Evolutionary conservation across 2,888 invertebrate species (phyloP), one percentile per base, ranked within the genome.

Genomic region (Barypeithes pellucidus): DNA sequence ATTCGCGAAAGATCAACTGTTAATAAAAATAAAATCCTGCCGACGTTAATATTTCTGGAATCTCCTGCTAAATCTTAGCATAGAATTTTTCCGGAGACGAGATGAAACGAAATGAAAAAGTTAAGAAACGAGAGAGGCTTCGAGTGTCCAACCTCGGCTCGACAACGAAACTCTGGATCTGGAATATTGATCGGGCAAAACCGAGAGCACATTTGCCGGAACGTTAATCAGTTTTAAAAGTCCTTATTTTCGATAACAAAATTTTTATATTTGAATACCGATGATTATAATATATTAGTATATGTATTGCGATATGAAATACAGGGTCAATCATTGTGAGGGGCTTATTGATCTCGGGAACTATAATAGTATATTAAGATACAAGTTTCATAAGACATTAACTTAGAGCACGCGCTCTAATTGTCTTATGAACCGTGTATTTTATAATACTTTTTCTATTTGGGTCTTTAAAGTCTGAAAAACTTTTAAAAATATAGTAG

Each of bases 151-250:
- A 52, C 68, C 68, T 68, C 68, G 39, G 20, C 41, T 22, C 39
- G 65, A 41, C 66, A 16, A 24, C 66, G 52, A 57, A 66, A 65
- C 66, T 65, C 71, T 52, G 65, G 72, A 72, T 65, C 71, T 52
- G 65, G 72, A 72, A 72, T 72, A 72, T 72, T 72, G 72, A 72
- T 72, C 72, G 61, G 52, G n/a, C 24, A 36, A 45, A 29, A 24
- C 47, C 66, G 39, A 24, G 54, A 36, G 14, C 16, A 24, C 47
- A 45, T 29, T 45, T 45, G 43, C 59, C 47, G 60, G 67, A 60
- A 54, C 43, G 24, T 47, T 47, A 45, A 33, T 63, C n/a, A 29
- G 47, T 47, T 29, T 63, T 12, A 22, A 52, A 54, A 54, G 54
- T 54, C 22, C 33, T 54, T 33, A 54, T 54, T 54, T 54, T 33